Percentiles rank a stretch among this genome's conserved stretches.
Evolutionary conservation across 1,140 invertebrate genomes (phyloP).

Genomic region (Danaus plexippus): DNA sequence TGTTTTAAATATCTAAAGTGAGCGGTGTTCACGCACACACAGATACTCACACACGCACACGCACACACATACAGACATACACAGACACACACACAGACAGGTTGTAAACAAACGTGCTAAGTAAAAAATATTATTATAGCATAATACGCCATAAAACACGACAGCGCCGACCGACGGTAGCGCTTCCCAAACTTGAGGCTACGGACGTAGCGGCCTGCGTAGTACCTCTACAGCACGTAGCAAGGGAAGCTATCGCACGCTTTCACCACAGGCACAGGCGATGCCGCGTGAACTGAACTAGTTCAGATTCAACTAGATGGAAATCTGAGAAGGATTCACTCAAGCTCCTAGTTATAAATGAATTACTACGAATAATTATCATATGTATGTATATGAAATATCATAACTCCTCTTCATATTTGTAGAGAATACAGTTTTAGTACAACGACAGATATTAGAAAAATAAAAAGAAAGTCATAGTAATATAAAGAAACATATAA

Average conservation of each 20-base stretch:
- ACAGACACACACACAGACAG: conserved; percentile 22
- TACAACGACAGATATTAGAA: too few species aligned
- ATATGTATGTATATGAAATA: too few species aligned
- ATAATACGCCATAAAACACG: conserved; percentile 68
- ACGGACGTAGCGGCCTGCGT: conserved; percentile 15
- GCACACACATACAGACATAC: conserved; percentile 23
- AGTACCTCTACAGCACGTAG: conserved; percentile 37
- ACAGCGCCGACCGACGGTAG: conserved; percentile 29
- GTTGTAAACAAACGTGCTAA: conserved; percentile 65
- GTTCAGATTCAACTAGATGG: too few species aligned
- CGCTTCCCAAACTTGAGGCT: conserved; percentile 46
- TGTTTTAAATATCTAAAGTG: conserved; percentile 42
- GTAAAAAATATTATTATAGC: conserved; percentile 70
- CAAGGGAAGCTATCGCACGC: conserved; percentile 1
- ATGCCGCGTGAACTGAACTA: too few species aligned
- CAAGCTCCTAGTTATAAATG: too few species aligned
- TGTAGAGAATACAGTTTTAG: too few species aligned
- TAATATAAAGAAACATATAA: conserved; percentile 5
- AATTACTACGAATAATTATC: too few species aligned
- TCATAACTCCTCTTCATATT: too few species aligned
- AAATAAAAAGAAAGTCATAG: too few species aligned
- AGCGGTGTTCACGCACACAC: conserved; percentile 28
- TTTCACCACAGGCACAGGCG: too few species aligned
- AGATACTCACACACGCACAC: conserved; percentile 22
- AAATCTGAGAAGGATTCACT: too few species aligned